These are phyloP conservation scores for Urocynchramus pylzowi DNA, from an alignment of 2,113 vertebrate species.

Conservation along the genomic window DNA sequence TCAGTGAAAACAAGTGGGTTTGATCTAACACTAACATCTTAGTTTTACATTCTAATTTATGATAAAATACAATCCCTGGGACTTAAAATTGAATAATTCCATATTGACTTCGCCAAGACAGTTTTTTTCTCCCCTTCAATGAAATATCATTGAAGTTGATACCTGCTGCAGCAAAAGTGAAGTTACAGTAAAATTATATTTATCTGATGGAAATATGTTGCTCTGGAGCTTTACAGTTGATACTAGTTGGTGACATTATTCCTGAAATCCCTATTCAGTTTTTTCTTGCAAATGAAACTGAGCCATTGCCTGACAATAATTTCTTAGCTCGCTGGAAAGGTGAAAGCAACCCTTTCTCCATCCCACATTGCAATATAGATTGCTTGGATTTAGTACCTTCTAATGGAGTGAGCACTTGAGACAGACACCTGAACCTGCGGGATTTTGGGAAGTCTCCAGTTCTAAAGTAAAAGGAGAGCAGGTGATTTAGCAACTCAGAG, in stretches of 20 bases:
- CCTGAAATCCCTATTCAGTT: background rate
- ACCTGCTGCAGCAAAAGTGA: background rate
- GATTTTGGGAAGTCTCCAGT: background rate
- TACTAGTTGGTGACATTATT: background rate
- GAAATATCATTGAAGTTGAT: background rate
- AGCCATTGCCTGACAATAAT: background rate
- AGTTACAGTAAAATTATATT: background rate
- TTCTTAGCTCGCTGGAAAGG: background rate
- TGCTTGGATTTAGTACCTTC: background rate
- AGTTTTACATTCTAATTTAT: background rate
- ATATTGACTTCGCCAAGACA: background rate
- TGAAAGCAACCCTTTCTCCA: background rate
- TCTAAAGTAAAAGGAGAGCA: background rate
- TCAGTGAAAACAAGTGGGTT: background rate
- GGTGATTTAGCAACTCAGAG: background rate
- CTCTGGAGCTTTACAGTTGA: background rate
- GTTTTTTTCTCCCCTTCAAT: background rate
- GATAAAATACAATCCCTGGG: background rate
- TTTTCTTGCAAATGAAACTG: background rate
- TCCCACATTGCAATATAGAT: background rate
- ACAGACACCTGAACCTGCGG: accelerated
- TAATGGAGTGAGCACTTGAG: background rate
- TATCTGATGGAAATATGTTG: background rate
- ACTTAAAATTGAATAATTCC: background rate
- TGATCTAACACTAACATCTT: background rate